Base-by-base conservation (phyloP, 2,797 vertebrate genomes). In the Clamator glandarius region DNA sequence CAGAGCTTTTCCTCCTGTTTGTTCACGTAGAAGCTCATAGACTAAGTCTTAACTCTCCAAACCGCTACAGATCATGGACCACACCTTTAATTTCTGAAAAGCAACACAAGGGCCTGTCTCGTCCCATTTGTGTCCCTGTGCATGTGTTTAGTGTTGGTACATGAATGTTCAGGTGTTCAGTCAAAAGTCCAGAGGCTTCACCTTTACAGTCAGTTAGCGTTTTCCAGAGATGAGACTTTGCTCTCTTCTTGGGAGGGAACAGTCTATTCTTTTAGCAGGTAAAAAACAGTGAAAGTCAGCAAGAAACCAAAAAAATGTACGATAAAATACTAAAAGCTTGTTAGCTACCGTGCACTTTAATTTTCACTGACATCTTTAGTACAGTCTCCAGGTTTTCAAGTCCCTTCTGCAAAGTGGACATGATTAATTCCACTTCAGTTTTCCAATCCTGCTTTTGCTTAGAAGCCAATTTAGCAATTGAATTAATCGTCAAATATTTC, bases 391-490 rank as follows among this genome's bases (percentile, higher is more conserved):
- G 5, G 0, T 92, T 91, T 79, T 76, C 82, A 89, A 90, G 67
- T 84, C 85, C 52, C 67, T 91, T 82, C 89, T 87, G 87, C 77
- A 88, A 88, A 92, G 69, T 1, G 0, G 84, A 91, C 57, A 8
- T 94, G 92, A 96, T 97, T 95, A 96, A 97, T 95, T 96, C 80
- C 83, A 74, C 84, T 95, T 51, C 84, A 81, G 79, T 94, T 86
- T 94, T 90, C 95, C 95, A 88, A 90, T 85, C 33, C 80, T 88
- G 92, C 61, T 93, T 77, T 92, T 97, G 85, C 92, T 94, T 74
- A 82, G 87, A 84, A 91, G 95, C 95, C 95, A 97, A 95, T 96
- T 96, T 94, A 95, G 95, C 89, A 96, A 95, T 95, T 96, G 94
- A 96, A 94, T 95, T 96, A 97, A 96, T 96, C 41, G 7, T 84